A percentile compares a stretch with the other conserved stretches of the same genome.
Conservation (phyloP, 2,888 invertebrate species). For the Ornithoptera alexandrae region DNA sequence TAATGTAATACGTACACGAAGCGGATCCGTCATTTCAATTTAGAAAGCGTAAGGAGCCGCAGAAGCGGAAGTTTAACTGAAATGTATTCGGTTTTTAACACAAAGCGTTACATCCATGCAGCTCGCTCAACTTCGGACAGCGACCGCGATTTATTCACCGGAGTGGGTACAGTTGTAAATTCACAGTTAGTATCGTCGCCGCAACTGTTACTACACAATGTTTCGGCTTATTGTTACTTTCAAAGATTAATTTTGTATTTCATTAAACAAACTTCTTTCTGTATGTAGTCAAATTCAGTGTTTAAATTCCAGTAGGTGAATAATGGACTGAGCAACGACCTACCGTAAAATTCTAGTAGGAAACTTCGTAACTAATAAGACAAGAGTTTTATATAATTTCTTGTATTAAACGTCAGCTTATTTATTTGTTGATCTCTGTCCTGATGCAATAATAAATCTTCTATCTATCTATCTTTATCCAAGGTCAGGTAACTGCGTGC, state of each 20-base stretch:
- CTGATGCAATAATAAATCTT: neutral
- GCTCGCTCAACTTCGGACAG: conserved; percentile 1
- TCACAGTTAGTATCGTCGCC: neutral
- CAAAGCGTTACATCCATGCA: neutral
- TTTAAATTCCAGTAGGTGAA: too few relatives aligned
- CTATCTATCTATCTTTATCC: neutral
- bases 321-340: too few relatives aligned
- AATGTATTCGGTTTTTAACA: conserved; percentile 6
- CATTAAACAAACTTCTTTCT: neutral
- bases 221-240: neutral
- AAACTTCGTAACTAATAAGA: too few relatives aligned
- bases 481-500: neutral
- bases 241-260: neutral
- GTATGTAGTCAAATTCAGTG: neutral
- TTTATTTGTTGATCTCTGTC: too few relatives aligned
- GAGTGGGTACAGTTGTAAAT: conserved; percentile 1
- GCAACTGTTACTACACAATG: neutral
- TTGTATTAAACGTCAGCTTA: too few relatives aligned
- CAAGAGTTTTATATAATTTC: too few relatives aligned
- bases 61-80: conserved; percentile 1
- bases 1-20: neutral
- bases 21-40: neutral
- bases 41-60: neutral
- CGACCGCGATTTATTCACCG: conserved; percentile 4
- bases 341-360: too few relatives aligned